Base-by-base conservation (phyloP, 1,140 invertebrate species). In the Brachionus sp. region DNA sequence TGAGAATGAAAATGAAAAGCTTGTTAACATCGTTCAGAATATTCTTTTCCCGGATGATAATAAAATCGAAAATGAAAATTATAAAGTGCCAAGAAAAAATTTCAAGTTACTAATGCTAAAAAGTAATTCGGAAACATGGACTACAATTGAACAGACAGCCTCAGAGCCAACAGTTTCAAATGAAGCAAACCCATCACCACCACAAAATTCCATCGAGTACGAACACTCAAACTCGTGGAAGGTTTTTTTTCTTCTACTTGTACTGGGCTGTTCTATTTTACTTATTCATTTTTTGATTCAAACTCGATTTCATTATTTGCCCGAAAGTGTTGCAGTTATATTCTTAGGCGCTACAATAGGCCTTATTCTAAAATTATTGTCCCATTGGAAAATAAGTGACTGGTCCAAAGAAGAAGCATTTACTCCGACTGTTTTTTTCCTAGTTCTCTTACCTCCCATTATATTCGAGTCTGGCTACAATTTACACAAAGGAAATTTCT, bases 381-480 rank as follows among this genome's bases (percentile, higher is more conserved):
- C 94, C 0, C 87, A 86, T 84, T 92, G 94, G 86, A 94, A 96
- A 87, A 93, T 95, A 85, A 93, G 93, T 46, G 95, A 96, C 88
- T 96, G 95, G 95, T 73, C 82, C 12, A 96, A 95, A 89, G 95
- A 98, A 89, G 96, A 98, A 90, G 94, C 95, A 0, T 97, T 98
- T 86, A 95, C 95, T 12, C 96, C 96, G 0, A 98, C 95, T 66
- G 94, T 95, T 9, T 99, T 99, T 88, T 99, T 99, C 86, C 90
- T 98, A 62, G 94, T 98, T 0, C 90, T 98, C 0, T 88, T 99
- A n/a, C 97, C 97, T 5, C 97, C 97, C 0, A 99, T 98, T 62
- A 98, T 99, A 85, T 98, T 98, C 91, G 97, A 99, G 90, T 97
- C 95, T 4, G 97, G 97, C 4, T 98, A 98, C 87, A 98, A 98